A percentile compares a stretch with the other conserved stretches of the same genome.
Conservation (phyloP, 2,113 vertebrate species). For the Pampusana beccarii region DNA sequence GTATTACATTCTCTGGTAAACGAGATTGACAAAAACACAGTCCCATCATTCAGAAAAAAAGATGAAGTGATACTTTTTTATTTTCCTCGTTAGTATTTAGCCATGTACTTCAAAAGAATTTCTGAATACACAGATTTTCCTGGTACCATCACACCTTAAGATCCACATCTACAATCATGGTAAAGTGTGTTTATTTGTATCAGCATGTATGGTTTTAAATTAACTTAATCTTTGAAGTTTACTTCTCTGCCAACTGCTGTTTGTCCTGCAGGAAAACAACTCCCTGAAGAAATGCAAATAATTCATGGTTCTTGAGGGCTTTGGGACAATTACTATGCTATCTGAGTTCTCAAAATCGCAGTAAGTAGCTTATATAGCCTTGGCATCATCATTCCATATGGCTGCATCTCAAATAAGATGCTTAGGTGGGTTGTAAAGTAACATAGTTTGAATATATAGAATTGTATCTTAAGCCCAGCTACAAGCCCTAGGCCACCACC, state of each 20-base stretch:
- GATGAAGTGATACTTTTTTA: not conserved
- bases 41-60: not conserved
- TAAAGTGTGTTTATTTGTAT: slow-evolving; percentile 52
- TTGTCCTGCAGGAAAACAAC: slow-evolving; percentile 71
- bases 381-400: slow-evolving; percentile 71
- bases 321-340: slow-evolving; percentile 70
- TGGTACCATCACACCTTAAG: not conserved
- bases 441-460: slow-evolving; percentile 33
- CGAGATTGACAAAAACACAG: not conserved
- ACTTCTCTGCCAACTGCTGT: slow-evolving; percentile 63
- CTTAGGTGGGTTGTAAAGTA: slow-evolving; percentile 54
- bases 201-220: slow-evolving; percentile 61
- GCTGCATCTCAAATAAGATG: slow-evolving; percentile 65
- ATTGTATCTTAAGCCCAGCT: slow-evolving; percentile 36
- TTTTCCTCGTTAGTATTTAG: not conserved
- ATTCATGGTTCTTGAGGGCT: slow-evolving; percentile 54
- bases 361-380: slow-evolving; percentile 53
- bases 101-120: slow-evolving; percentile 2
- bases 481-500: not conserved
- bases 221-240: slow-evolving; percentile 60
- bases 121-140: slow-evolving; percentile 23
- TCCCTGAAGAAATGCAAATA: slow-evolving; percentile 70
- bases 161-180: not conserved
- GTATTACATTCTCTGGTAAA: not conserved
- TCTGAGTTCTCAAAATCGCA: slow-evolving; percentile 67